A percentile compares a stretch with the other conserved stretches of the same genome.
Evolutionary conservation across 2,888 invertebrate species (phyloP).

Genomic region (Nomada ferruginata): DNA sequence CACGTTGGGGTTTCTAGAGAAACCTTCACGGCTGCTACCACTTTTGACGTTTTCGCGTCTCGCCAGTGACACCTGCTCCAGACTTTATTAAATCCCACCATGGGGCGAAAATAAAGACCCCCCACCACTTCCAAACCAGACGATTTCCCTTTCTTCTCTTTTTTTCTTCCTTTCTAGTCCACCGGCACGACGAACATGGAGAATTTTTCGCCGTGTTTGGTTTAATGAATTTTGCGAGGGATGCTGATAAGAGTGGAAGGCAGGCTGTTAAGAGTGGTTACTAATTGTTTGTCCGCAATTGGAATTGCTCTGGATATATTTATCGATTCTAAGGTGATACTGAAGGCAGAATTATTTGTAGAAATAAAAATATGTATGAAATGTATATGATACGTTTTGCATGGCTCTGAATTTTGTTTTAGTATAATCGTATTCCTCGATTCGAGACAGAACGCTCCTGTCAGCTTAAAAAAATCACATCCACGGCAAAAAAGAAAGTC

Average conservation of each 20-base stretch:
- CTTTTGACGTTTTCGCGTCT: not conserved
- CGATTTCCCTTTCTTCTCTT: not conserved
- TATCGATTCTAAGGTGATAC: no score
- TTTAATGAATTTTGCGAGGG: no score
- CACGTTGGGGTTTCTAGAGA: slow-evolving; percentile 26
- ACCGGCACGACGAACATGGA: slow-evolving; percentile 23
- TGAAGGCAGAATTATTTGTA: no score
- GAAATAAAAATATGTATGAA: no score
- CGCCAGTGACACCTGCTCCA: slow-evolving; percentile 52
- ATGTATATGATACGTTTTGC: no score
- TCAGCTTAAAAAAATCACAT: slow-evolving; percentile 9
- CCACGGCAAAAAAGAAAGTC: not conserved
- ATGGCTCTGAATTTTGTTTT: no score
- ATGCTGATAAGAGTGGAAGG: no score
- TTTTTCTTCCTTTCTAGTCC: no score
- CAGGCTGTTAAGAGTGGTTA: no score
- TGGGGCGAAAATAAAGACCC: slow-evolving; percentile 14
- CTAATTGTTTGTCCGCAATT: no score
- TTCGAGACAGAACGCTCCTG: not conserved
- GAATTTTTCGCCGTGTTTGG: no score
- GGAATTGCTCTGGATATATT: no score
- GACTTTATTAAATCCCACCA: slow-evolving; percentile 51
- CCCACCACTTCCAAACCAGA: not conserved
- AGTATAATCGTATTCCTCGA: slow-evolving; percentile 1
- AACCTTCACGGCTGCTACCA: slow-evolving; percentile 10